Base-by-base conservation (phyloP, 2,113 vertebrate genomes). In the Amphilophus citrinellus region DNA sequence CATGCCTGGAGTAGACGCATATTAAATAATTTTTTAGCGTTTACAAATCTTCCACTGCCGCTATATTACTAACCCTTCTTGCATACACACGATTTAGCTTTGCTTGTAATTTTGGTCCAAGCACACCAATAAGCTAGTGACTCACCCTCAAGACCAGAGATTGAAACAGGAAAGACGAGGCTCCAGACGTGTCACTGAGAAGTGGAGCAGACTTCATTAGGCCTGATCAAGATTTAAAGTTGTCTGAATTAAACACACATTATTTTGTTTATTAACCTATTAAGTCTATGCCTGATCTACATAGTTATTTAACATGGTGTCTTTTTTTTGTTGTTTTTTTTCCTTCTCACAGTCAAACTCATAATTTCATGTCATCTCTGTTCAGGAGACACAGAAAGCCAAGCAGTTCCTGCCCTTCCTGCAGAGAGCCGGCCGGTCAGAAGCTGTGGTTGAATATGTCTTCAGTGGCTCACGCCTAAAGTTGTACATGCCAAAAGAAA, bases 371-470 rank as follows among this genome's bases (percentile, higher is more conserved):
- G 17, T 37, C 20, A 32, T 14, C 3, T 79, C 82, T 50, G 10
- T 7, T 1, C 76, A 99, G 98, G 98, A 99, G 71, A 98, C 97
- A 15, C 98, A 99, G 94, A 99, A 99, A 90, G 98, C 98, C 37
- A 99, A 98, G 94, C 98, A 99, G 95, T 99, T 99, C 93, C 93
- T 99, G 86, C 98, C 98, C 2, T 99, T 99, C 95, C 96, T 99
- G 84, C 98, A 99, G 94, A 96, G 98, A 2, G 98, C 98, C 0
- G 98, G 98, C 9, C 97, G 98, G 32, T 99, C 98, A 2, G 98
- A 99, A 93, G 98, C 98, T 0, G 97, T 99, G 92, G 98, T 99
- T 24, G 98, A 99, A 15, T 98, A 98, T 1, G 98, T 99, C 83
- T 99, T 99, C 96, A 99, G 98, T 1, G 98, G 98, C 32, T 99